phyloP scores from a whole-genome alignment of 2,888 invertebrate species.

The Epinotia ramella region DNA sequence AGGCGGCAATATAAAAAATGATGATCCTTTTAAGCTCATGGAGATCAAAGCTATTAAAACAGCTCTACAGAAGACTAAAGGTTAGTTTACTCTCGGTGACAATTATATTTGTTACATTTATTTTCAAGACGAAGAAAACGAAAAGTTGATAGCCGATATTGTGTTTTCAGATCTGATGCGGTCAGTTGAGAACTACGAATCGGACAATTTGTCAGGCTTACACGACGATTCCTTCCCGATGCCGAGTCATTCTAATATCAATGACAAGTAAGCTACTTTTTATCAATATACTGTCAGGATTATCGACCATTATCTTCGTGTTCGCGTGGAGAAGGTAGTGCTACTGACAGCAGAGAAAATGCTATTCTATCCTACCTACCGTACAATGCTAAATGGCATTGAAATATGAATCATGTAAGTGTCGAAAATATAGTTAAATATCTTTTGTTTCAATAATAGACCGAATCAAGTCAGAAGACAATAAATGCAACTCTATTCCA shows the following conservation, averaged over 20 bases:
- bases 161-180: conserved; percentile 75
- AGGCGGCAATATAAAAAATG: conserved; percentile 74
- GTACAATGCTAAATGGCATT: no score
- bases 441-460: no score
- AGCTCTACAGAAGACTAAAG: conserved; percentile 80
- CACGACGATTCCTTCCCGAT: conserved; percentile 74
- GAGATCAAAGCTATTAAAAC: conserved; percentile 82
- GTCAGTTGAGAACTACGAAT: conserved; percentile 78
- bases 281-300: no score
- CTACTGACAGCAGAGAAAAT: no score
- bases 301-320: not conserved
- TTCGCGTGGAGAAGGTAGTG: not conserved
- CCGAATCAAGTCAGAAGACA: no score
- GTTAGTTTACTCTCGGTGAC: conserved; percentile 51
- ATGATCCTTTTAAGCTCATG: conserved; percentile 80
- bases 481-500: no score
- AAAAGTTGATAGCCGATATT: not conserved
- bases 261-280: conserved; percentile 70
- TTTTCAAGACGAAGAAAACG: not conserved
- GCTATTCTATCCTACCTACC: no score
- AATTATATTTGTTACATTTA: not conserved
- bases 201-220: conserved; percentile 65
- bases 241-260: conserved; percentile 74
- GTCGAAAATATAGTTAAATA: no score
- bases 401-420: no score